Evolutionary conservation across 2,888 invertebrate species (phyloP).

Genomic region (Cataglyphis altisquamis): DNA sequence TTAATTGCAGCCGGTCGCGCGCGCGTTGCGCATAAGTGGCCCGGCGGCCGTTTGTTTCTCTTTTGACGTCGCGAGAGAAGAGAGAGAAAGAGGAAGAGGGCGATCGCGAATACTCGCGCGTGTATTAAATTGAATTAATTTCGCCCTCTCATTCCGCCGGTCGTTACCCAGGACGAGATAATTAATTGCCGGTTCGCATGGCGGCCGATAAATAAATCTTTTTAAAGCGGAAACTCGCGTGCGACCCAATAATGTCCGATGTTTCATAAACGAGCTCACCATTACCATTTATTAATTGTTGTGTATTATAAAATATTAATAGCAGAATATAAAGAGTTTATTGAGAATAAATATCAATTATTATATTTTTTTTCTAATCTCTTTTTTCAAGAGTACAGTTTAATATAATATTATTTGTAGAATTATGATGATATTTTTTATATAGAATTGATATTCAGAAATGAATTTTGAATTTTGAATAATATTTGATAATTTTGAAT

Average conservation of each 20-base stretch:
- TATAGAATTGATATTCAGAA: not conserved
- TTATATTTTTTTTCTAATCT: not conserved
- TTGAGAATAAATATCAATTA: not conserved
- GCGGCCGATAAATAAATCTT: constrained; percentile 74
- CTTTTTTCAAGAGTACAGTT: not conserved
- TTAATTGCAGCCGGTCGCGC: constrained; percentile 76
- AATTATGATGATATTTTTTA: not conserved
- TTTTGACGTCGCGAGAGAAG: constrained; percentile 49
- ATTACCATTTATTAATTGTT: constrained; percentile 35
- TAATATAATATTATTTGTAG: not conserved
- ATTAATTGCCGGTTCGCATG: constrained; percentile 77
- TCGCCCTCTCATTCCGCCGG: constrained; percentile 69
- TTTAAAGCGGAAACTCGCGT: constrained; percentile 66
- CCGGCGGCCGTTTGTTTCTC: constrained; percentile 67
- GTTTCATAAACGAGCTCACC: constrained; percentile 40
- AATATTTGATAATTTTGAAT: no score
- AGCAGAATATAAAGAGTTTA: not conserved
- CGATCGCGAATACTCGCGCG: constrained; percentile 62
- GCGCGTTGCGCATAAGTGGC: constrained; percentile 76
- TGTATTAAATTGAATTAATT: constrained; percentile 81
- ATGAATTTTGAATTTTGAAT: not conserved
- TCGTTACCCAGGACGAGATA: constrained; percentile 65
- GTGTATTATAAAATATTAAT: constrained; percentile 28
- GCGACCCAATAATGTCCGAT: constrained; percentile 61
- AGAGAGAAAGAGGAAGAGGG: constrained; percentile 36